These are phyloP conservation scores for Ectropis grisescens DNA, from an alignment of 1,140 invertebrate species.

Conservation along the genomic window DNA sequence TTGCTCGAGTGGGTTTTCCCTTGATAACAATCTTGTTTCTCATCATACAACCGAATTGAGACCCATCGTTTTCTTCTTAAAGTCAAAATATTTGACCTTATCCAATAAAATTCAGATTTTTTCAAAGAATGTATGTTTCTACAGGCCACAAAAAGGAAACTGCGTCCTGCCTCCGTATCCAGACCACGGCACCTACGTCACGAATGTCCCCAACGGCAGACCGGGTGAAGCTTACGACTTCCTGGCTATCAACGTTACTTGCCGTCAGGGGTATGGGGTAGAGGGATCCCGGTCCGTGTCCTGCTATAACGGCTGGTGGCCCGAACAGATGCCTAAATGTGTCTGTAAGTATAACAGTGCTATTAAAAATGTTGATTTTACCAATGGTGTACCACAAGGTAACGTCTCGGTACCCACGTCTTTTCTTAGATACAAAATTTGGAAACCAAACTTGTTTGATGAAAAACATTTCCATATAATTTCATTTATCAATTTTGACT, in stretches of 20 bases:
- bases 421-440: no score
- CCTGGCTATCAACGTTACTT: constrained; percentile 20
- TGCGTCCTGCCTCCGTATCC: constrained; percentile 29
- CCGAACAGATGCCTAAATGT: constrained; percentile 21
- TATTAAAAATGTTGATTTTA: constrained; percentile 1
- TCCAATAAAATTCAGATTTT: no score
- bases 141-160: constrained; percentile 8
- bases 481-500: no score
- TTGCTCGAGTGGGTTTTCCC: no score
- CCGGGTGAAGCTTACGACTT: constrained; percentile 16
- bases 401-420: no score
- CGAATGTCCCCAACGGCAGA: constrained; percentile 3
- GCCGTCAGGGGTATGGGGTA: constrained; percentile 16
- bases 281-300: constrained; percentile 6
- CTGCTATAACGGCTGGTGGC: constrained; percentile 24
- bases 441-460: no score
- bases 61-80: no score
- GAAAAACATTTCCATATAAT: no score
- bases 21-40: no score
- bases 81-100: no score
- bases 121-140: neutral
- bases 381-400: neutral
- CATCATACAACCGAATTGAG: no score
- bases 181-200: constrained; percentile 20
- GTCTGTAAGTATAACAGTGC: constrained; percentile 27